Conservation (phyloP, 2,113 vertebrate species). For the Eurypyga helias region DNA sequence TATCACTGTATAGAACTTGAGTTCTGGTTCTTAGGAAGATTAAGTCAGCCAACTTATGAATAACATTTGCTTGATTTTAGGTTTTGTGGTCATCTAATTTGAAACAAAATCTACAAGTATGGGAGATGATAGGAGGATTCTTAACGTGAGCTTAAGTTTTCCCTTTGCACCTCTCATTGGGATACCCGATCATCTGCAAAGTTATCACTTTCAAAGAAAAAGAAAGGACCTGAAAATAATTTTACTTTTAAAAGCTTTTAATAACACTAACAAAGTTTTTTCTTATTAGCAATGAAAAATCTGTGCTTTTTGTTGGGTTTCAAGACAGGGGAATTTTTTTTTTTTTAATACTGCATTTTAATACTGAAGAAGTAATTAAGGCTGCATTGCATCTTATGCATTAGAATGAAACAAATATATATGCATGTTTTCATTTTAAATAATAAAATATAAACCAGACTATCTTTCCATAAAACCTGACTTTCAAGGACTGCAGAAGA, state of each 20-base stretch:
- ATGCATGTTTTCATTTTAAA: not conserved
- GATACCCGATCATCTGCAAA: not conserved
- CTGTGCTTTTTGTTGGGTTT: not conserved
- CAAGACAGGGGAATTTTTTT: not conserved
- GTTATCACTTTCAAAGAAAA: not conserved
- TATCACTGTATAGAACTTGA: not conserved
- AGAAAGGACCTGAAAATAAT: not conserved
- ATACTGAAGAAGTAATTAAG: not conserved
- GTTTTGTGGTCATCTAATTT: not conserved
- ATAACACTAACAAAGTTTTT: not conserved
- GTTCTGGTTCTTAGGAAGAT: not conserved
- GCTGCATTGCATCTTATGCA: not conserved
- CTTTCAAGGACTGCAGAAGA: not conserved
- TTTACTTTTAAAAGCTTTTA: not conserved
- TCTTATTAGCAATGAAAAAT: not conserved
- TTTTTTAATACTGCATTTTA: not conserved
- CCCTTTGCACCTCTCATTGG: accelerated
- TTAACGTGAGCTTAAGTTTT: not conserved
- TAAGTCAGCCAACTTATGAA: not conserved
- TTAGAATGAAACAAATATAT: not conserved
- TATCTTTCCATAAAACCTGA: not conserved
- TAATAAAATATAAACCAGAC: not conserved
- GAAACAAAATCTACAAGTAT: not conserved
- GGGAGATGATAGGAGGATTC: not conserved
- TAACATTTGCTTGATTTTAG: not conserved